phyloP scores from a whole-genome alignment of 2,797 vertebrate species.

The Bradypodion pumilum region DNA sequence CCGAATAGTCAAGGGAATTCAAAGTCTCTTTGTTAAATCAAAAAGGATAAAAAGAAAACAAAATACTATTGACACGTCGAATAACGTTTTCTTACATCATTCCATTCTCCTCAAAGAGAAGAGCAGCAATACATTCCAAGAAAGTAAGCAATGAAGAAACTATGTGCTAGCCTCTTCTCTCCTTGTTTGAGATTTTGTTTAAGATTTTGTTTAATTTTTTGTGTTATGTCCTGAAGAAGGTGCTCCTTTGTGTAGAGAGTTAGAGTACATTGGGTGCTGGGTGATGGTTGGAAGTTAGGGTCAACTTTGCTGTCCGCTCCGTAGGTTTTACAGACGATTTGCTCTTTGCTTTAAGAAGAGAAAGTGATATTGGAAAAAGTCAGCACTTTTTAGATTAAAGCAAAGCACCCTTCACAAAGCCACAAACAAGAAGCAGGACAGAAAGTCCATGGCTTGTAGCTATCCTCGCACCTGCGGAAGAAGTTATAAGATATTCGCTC shows the following conservation, averaged over 20 bases:
- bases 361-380: conserved; percentile 87
- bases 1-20: conserved; percentile 67
- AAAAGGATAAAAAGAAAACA: conserved; percentile 63
- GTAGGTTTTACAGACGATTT: conserved; percentile 88
- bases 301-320: conserved; percentile 87
- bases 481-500: conserved; percentile 84
- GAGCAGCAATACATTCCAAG: conserved; percentile 70
- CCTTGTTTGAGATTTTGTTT: conserved; percentile 53
- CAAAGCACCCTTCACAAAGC: conserved; percentile 90
- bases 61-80: conserved; percentile 69
- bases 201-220: conserved; percentile 54
- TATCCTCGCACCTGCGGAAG: conserved; percentile 92
- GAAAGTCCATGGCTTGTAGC: conserved; percentile 89
- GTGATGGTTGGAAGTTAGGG: conserved; percentile 83
- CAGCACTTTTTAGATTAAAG: conserved; percentile 91
- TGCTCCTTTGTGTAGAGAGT: conserved; percentile 83
- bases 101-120: conserved; percentile 76
- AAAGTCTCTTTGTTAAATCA: conserved; percentile 56
- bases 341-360: conserved; percentile 89
- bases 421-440: conserved; percentile 88
- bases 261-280: conserved; percentile 87
- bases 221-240: conserved; percentile 76
- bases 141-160: conserved; percentile 78
- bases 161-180: conserved; percentile 71
- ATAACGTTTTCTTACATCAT: conserved; percentile 71